Conservation (phyloP, 2,797 vertebrate species). For the Mormyrus hasselquistii region DNA sequence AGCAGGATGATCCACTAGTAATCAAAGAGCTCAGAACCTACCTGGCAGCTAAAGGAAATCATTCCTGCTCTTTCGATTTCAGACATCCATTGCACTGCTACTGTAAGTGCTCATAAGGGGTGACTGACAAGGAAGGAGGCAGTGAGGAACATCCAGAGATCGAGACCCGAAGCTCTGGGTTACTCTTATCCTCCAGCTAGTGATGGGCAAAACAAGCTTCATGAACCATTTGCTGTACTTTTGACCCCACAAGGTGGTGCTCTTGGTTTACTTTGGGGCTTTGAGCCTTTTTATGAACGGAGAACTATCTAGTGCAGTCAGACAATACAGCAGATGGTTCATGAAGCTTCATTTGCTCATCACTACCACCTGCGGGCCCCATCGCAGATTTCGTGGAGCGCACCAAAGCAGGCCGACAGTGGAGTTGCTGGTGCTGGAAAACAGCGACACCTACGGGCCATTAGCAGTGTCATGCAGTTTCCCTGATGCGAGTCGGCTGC, state of each 20-base stretch:
- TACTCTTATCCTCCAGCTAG: neutral
- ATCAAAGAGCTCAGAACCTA: neutral
- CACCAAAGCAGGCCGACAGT: neutral
- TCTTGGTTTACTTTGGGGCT: neutral
- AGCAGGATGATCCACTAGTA: neutral
- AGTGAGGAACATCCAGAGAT: neutral
- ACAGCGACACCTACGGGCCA: neutral
- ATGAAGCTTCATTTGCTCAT: neutral
- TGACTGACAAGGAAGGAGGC: neutral
- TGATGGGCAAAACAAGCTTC: neutral
- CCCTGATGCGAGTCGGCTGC: neutral
- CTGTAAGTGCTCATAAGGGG: neutral
- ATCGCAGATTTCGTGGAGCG: neutral
- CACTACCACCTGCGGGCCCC: neutral
- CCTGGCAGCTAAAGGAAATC: neutral
- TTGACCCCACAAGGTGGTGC: neutral
- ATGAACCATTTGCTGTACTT: neutral
- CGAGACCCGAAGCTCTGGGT: neutral
- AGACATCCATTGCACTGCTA: neutral
- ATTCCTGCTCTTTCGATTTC: neutral
- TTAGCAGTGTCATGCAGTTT: neutral
- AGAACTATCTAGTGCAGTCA: neutral
- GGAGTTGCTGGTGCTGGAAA: neutral
- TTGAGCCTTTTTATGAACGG: neutral
- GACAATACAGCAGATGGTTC: neutral